Evolutionary conservation across 2,888 invertebrate species (phyloP), one percentile per base, ranked within the genome.

Genomic region (Drosophila emarginata): DNA sequence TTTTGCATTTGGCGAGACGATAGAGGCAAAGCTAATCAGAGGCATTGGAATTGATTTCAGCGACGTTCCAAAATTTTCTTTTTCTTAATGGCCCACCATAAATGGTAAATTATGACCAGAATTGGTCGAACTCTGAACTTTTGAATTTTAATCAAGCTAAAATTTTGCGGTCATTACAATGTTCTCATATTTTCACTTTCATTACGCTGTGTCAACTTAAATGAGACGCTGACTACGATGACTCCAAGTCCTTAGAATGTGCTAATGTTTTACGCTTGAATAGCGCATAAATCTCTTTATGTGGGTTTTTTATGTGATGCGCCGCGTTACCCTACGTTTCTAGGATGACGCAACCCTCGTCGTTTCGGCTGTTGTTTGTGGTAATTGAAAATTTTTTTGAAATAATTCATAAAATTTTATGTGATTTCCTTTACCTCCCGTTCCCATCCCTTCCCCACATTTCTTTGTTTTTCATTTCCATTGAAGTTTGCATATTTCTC

Each of bases 361-460:
- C 39, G 57, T 37, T 65, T 64, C 61, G 37, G 51, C 54, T 36
- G 3, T 45, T 56, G 51, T 52, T 62, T 52, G 66, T 56, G 75
- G 85, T 87, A 85, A 85, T 85, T 85, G 85, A 85, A 87, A 88
- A 87, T 85, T 81, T 87, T 84, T 88, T 64, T 64, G 11, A 80
- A 81, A 87, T 88, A 88, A 84, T 88, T 85, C 88, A 85, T 87
- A 81, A 76, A 84, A 81, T 87, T 87, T 85, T 87, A 85, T 88
- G 81, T 72, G 80, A 83, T 83, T 83, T 81, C 50, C 61, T 57
- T 66, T 21, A 21, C 11, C 21, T 45, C 21, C 18, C 18, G 9
- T 45, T 21, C 4, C 18, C 11, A 2, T 45, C 45, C 11, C 18
- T 21, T 45, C 32, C 1, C 32, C 32, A 2, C 23, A 23, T 2